phyloP scores from a whole-genome alignment of 2,888 invertebrate genomes.

The Pseudococcus jackbeardsleyi region DNA sequence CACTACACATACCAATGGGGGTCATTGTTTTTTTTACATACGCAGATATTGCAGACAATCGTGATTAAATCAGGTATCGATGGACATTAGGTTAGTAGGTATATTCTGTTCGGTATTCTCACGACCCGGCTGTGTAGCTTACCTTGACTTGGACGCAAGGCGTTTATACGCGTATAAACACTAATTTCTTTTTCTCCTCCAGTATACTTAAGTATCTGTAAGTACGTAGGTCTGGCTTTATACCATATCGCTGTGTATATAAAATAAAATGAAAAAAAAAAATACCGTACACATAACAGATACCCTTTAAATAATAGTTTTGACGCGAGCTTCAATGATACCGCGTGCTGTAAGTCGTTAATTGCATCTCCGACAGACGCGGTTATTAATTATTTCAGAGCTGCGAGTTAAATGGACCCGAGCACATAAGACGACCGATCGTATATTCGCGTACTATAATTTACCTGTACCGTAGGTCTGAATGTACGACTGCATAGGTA shows the following conservation, averaged over 20 bases:
- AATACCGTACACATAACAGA: background rate
- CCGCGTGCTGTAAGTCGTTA: slow-evolving; percentile 32
- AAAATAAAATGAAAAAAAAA: background rate
- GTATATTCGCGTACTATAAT: background rate
- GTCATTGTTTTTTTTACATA: slow-evolving; percentile 57
- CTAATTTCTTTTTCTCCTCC: slow-evolving; percentile 27
- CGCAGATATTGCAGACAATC: slow-evolving; percentile 56
- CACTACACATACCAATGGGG: slow-evolving; percentile 1
- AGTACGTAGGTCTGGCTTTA: background rate
- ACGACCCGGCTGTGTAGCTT: slow-evolving; percentile 62
- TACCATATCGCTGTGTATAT: background rate
- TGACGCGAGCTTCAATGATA: slow-evolving; percentile 57
- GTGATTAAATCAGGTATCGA: slow-evolving; percentile 61
- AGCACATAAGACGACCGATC: background rate
- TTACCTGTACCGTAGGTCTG: background rate
- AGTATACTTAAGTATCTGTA: background rate
- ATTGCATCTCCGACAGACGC: slow-evolving; percentile 44
- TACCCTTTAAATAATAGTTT: slow-evolving; percentile 57
- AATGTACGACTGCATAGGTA: background rate
- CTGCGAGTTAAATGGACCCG: background rate
- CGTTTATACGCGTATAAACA: slow-evolving; percentile 49
- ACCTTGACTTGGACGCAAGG: slow-evolving; percentile 59
- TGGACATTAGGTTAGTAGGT: slow-evolving; percentile 62
- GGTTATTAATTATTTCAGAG: slow-evolving; percentile 60
- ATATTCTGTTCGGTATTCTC: slow-evolving; percentile 52